Evolutionary conservation across 2,888 invertebrate species (phyloP), one percentile per base, ranked within the genome.

Genomic region (Cryptocheilus praepositus): DNA sequence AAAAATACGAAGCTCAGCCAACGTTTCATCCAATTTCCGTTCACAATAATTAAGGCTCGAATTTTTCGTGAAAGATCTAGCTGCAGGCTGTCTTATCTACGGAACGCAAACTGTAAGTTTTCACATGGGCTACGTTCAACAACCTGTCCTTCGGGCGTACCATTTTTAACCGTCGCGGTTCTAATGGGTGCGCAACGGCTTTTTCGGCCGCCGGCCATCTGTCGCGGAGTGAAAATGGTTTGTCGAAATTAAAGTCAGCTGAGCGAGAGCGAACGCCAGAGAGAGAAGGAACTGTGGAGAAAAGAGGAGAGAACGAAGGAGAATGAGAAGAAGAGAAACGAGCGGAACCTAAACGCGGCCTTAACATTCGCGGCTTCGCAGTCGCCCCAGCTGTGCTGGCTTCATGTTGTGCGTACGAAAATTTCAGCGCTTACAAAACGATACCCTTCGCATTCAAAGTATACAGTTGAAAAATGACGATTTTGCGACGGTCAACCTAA

Each of bases 161-260:
- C 80, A 80, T 80, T 80, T 80, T 78, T 74, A 78, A 80, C 79
- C 78, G 79, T 72, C 72, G 70, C 74, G 70, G 67, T 78, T 79
- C 79, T 79, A 16, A 18, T 79, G 79, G 86, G 86, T 85, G 84
- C 83, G 88, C 88, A 89, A 89, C 88, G 88, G 88, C 85, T 88
- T 87, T 85, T 83, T 79, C 79, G 84, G 82, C 78, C 88, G 88
- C 85, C 84, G 75, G 80, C 88, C 88, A 88, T 88, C 88, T 88
- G 88, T 86, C 86, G 86, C 71, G 65, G 75, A 58, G 78, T 83
- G 83, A 85, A 71, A 87, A 87, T 85, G 84, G 83, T 85, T 86
- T 83, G 85, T 85, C 83, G 82, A 84, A 87, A 87, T 88, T 86
- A 83, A 86, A 88, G 87, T 88, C 87, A 87, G 87, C 85, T 84